phyloP scores from a whole-genome alignment of 2,888 invertebrate genomes.

The Doris montereyensis region DNA sequence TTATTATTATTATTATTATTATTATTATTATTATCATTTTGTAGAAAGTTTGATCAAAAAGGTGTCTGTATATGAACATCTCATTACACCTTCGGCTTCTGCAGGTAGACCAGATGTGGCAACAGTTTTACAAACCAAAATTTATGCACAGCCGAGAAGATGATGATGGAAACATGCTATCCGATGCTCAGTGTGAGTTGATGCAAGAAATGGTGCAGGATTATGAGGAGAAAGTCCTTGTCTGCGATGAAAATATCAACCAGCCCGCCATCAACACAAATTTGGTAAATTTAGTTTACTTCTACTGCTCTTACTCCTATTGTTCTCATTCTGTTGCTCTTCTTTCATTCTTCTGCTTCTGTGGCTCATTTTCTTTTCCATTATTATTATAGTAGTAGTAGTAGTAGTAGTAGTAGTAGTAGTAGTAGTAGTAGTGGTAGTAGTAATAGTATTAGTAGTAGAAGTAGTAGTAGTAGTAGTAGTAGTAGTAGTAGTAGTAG shows the following conservation, averaged over 20 bases:
- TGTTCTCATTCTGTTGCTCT: not conserved
- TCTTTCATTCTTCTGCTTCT: no score
- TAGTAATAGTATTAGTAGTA: no score
- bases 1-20: no score
- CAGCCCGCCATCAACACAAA: constrained; percentile 14
- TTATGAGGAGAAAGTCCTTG: not conserved
- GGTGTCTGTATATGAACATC: not conserved
- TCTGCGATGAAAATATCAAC: constrained; percentile 12
- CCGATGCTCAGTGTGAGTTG: not conserved
- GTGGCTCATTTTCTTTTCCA: no score
- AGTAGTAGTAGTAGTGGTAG: no score
- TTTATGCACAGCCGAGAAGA: not conserved
- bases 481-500: no score
- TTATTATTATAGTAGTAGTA: no score
- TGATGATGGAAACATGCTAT: not conserved
- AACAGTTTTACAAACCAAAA: not conserved
- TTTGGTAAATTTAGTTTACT: not conserved
- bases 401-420: no score
- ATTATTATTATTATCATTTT: no score
- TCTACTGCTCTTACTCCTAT: not conserved
- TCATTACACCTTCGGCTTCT: not conserved
- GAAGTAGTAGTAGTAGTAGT: no score
- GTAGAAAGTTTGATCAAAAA: not conserved
- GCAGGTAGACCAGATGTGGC: constrained; percentile 25
- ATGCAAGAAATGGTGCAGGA: not conserved